A percentile compares a stretch with the other conserved stretches of the same genome.
These are phyloP conservation scores for Spea bombifrons DNA, from an alignment of 2,113 vertebrate genomes.

Conservation along the genomic window DNA sequence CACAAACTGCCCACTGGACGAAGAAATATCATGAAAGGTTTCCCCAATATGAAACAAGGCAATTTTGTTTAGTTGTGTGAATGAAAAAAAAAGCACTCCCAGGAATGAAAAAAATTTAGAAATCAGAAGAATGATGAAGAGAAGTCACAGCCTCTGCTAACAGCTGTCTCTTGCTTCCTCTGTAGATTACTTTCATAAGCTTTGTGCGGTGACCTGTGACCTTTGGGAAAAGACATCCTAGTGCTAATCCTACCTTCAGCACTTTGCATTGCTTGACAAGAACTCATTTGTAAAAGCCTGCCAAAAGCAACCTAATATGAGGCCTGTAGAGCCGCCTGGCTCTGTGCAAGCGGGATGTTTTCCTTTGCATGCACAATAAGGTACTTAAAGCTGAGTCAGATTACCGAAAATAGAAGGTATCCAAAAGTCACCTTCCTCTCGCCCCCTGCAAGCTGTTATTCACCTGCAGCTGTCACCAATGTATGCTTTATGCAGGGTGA, in stretches of 20 bases:
- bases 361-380: conserved; percentile 16
- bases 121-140: conserved; percentile 27
- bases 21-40: neutral
- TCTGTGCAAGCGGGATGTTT: conserved; percentile 27
- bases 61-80: too few relatives aligned
- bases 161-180: conserved; percentile 43
- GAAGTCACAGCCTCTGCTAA: conserved; percentile 23
- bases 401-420: conserved; percentile 20
- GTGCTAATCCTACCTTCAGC: conserved; percentile 36
- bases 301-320: conserved; percentile 38
- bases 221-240: conserved; percentile 34
- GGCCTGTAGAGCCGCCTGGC: conserved; percentile 9
- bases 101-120: neutral
- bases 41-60: neutral
- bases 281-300: conserved; percentile 39
- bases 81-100: neutral
- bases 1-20: neutral
- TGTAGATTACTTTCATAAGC: conserved; percentile 43
- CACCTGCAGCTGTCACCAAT: neutral
- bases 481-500: too few relatives aligned
- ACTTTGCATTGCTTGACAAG: conserved; percentile 22
- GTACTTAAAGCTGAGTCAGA: conserved; percentile 15
- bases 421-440: neutral
- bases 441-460: neutral
- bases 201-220: conserved; percentile 33